phyloP scores from a whole-genome alignment of 1,140 invertebrate genomes.

The Magallana angulata region DNA sequence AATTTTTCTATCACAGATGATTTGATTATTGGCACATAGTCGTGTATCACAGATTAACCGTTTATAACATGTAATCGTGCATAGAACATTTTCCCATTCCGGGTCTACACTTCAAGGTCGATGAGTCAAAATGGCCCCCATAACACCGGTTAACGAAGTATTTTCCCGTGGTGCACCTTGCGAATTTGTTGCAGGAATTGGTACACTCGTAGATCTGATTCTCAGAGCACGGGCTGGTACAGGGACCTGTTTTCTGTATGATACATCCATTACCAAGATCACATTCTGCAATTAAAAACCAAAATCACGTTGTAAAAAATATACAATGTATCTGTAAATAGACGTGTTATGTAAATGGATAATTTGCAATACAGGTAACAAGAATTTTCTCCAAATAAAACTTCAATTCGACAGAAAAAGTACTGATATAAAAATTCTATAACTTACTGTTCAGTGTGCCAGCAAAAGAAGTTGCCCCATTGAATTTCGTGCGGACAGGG shows the following conservation, averaged over 20 bases:
- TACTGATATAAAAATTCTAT: too few species aligned
- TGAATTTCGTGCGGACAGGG: not conserved
- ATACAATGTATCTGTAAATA: too few species aligned
- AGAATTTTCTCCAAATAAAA: too few species aligned
- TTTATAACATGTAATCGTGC: not conserved
- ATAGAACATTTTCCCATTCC: not conserved
- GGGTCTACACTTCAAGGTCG: not conserved
- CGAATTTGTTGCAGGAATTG: constrained; percentile 19
- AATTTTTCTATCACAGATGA: not conserved
- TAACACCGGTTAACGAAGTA: constrained; percentile 22
- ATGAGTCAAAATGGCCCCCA: constrained; percentile 16
- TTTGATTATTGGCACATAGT: not conserved
- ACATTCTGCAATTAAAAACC: constrained; percentile 19
- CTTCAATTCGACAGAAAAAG: too few species aligned
- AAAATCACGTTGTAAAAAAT: too few species aligned
- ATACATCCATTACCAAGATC: constrained; percentile 41
- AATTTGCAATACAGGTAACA: too few species aligned
- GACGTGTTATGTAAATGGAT: too few species aligned
- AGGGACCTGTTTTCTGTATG: not conserved
- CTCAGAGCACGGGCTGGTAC: not conserved
- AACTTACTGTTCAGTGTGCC: constrained; percentile 25
- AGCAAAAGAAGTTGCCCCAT: not conserved
- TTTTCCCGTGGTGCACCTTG: not conserved
- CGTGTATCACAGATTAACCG: not conserved
- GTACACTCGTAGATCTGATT: constrained; percentile 7